Evolutionary conservation across 2,797 vertebrate species (phyloP), one percentile per base, ranked within the genome.

Genomic region (Cetoscarus ocellatus): DNA sequence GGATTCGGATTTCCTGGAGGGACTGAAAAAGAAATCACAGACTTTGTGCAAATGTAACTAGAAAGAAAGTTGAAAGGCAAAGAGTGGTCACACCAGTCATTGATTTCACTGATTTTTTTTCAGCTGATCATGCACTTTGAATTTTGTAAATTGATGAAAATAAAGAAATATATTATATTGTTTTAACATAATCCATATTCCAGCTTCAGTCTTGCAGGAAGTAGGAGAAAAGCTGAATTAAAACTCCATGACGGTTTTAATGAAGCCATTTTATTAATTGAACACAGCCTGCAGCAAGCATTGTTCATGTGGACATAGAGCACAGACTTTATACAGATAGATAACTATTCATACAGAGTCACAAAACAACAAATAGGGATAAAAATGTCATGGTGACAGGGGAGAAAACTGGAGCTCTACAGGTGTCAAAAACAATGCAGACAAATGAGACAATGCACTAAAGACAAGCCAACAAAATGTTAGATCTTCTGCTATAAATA

Each of bases 261-360:
- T 86, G 88, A 92, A 88, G 87, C 74, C 75, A 76, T 80, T 95
- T 94, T 93, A 93, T 96, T 93, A 93, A 85, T 88, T 93, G 86
- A 88, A 88, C 87, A 93, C 80, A 75, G 44, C 2, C 53, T 61
- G 64, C 61, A 67, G 88, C 91, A 92, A 91, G 87, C 82, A 88
- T 82, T 83, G 67, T 90, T 94, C 91, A 88, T 92, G 87, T 86
- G 89, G 89, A 93, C 87, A 91, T 86, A 81, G 85, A 92, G 93
- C 92, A 94, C 81, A 59, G 12, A 75, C 39, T 44, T 60, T 17
- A 70, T 54, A 79, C 57, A 60, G 36, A 7, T 0, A 19, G 59
- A 56, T 62, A 36, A 73, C 49, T 61, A 76, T 45, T 70, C n/a
- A 79, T 47, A 79, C 36, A 73, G 40, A 67, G 73, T 52, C 64